Base-by-base conservation (phyloP, 2,797 vertebrate species). In the Amblyopsis hoosieri region DNA sequence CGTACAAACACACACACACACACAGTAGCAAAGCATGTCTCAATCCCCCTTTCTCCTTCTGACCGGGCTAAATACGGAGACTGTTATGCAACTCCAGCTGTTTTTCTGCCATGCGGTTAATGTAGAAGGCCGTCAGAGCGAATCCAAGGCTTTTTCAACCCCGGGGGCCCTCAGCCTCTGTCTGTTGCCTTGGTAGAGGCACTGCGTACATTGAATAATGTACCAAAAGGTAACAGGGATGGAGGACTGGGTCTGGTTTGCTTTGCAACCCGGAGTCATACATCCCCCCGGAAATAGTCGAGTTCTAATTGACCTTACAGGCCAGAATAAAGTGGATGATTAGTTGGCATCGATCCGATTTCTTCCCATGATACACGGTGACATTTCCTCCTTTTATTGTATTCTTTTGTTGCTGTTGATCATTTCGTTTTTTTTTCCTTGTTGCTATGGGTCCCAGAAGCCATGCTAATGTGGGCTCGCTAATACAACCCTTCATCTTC, bases 71-170 rank as follows among this genome's bases (percentile, higher is more conserved):
- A 82, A 89, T 71, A 71, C 79, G 74, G 76, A 79, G 79, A 60
- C 74, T 3, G 71, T 91, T 91, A 89, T 58, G 71, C 72, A 91
- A 90, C 78, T 82, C 80, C 86, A 85, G 89, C 87, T 86, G 86
- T 89, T 87, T 89, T 87, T 72, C 68, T 66, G 71, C 54, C 57
- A 17, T 53, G 78, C 70, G 12, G 66, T 80, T 87, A 84, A 79
- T 37, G 71, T 85, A 85, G 79, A 69, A 85, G 72, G 47, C 66
- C 75, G 75, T 63, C 56, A 31, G 60, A 61, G 65, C 70, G 66
- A 51, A 69, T 66, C 79, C 60, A 53, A 51, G 46, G 78, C 72
- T 67, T 75, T 73, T 71, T 62, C 53, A 66, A 57, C 72, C 69
- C 73, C 76, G 72, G 60, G 74, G 67, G 63, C 66, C 58, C 53